Conservation (phyloP, 2,113 vertebrate genomes). For the Gyps fulvus region DNA sequence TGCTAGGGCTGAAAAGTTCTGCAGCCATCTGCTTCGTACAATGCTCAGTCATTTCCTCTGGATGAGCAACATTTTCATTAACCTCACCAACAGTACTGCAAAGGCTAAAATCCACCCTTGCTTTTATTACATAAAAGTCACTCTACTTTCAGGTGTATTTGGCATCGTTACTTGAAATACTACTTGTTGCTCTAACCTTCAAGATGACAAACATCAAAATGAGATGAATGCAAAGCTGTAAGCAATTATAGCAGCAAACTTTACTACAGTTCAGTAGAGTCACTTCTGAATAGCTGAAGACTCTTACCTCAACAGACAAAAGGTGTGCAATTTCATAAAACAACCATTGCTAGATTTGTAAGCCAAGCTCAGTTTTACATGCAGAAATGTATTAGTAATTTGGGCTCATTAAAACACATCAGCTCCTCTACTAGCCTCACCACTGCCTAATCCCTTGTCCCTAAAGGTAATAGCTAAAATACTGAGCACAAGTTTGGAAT, state of each 20-base stretch:
- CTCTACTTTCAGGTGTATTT: neutral
- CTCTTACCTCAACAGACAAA: neutral
- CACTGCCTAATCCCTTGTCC: neutral
- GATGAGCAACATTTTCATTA: neutral
- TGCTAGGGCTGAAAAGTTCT: neutral
- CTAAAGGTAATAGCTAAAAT: neutral
- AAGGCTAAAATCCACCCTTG: neutral
- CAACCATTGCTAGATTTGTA: neutral
- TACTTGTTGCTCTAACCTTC: neutral
- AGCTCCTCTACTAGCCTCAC: neutral
- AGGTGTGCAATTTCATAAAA: neutral
- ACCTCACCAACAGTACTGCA: neutral
- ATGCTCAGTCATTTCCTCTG: neutral
- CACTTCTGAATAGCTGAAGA: neutral
- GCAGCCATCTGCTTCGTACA: neutral
- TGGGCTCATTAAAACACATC: neutral
- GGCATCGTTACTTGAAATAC: neutral
- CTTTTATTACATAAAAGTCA: neutral
- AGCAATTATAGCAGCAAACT: neutral
- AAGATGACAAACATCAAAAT: neutral
- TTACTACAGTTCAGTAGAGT: neutral
- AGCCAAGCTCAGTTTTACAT: neutral
- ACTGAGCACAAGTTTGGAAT: neutral
- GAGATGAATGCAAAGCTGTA: neutral
- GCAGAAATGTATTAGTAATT: neutral